phyloP scores from a whole-genome alignment of 2,888 invertebrate genomes.

The Seladonia tumulorum region DNA sequence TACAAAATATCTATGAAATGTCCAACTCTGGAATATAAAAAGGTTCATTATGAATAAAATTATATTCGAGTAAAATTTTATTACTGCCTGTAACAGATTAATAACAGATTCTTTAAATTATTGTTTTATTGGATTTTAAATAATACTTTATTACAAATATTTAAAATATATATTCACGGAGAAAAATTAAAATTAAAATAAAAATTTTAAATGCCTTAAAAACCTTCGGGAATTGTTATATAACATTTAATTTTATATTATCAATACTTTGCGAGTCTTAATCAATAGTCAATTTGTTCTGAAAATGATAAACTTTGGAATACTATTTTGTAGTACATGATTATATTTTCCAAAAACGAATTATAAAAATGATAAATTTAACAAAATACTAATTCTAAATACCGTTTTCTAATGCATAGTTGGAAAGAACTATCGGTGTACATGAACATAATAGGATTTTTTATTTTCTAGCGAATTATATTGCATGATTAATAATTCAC shows the following conservation, averaged over 20 bases:
- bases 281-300: not conserved
- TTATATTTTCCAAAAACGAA: slow-evolving; percentile 16
- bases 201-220: not conserved
- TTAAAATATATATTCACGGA: not conserved
- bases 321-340: not conserved
- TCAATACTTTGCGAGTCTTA: not conserved
- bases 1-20: not conserved
- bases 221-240: not conserved
- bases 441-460: slow-evolving; percentile 55
- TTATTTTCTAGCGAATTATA: slow-evolving; percentile 71
- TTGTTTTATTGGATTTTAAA: not conserved
- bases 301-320: not conserved
- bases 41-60: not conserved
- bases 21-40: not conserved
- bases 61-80: not conserved
- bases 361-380: slow-evolving; percentile 6
- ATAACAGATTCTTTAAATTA: not conserved
- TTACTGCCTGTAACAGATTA: not conserved
- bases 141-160: not conserved
- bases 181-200: not conserved
- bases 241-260: not conserved
- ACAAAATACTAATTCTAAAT: not conserved
- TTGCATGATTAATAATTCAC: slow-evolving; percentile 57
- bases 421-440: slow-evolving; percentile 25
- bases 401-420: slow-evolving; percentile 1